Evolutionary conservation across 2,113 vertebrate species (phyloP), one percentile per base, ranked within the genome.

Genomic region (Oryzias curvinotus): DNA sequence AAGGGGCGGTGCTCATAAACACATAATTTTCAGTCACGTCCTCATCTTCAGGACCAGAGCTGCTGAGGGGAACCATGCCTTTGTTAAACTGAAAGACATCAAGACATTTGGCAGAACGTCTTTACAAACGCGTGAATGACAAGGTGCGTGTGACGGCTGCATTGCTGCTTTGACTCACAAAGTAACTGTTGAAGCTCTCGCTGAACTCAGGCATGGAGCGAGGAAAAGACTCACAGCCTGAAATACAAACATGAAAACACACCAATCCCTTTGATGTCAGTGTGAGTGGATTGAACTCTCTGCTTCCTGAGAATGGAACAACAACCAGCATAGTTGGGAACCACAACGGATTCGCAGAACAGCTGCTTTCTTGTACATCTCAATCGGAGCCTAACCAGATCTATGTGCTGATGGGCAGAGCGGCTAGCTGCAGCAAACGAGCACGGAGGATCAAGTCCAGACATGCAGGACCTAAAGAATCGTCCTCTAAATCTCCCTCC

Each of bases 121-220:
- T 23, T 48, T 18, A 16, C 7, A n/a, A 8, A 48, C 10, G 46
- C 17, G 8, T n/a, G 46, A 6, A 3, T 3, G 7, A 48, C 7
- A 18, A 18, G 16, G 7, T 7, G n/a, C 15, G n/a, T 5, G 44
- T 16, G 14, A 45, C 14, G 14, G 15, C 16, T 17, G 44, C 5
- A 1, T 16, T 45, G 44, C 5, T 5, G 4, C 18, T 10, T 51
- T 61, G 19, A 81, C 87, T 87, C 3, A 89, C 88, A 46, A 90
- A 87, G 65, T 90, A 90, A 5, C 71, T 86, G 85, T 67, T 90
- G 82, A 88, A 90, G 73, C 87, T 85, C 21, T 88, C 86, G 17
- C 85, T 88, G 83, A 88, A 90, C 41, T 90, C 86, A 0, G 83
- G 85, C 57, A 67, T 15, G 7, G 83, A 74, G 8, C 53, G 70